Base-by-base conservation (phyloP, 2,797 vertebrate species). In the Taenioides sp. region DNA sequence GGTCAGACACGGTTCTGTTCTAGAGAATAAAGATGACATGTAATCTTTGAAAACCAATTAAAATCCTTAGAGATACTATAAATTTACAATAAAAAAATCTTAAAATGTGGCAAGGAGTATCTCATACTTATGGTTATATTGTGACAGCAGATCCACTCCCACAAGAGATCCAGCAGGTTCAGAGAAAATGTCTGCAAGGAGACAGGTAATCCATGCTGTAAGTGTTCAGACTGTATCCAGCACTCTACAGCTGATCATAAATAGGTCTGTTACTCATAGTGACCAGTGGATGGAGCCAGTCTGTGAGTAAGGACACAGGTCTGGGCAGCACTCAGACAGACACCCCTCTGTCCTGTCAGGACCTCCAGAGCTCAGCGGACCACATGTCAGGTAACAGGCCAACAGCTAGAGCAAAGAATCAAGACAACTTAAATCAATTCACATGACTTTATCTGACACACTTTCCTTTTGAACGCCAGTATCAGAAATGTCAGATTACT, bases 281-380 rank as follows among this genome's bases (percentile, higher is more conserved):
- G 70, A 47, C 37, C 76, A 74, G 92, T 14, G 77, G 66, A 43
- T 70, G 80, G 74, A 89, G 76, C 76, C 81, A 72, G 0, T 88
- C 84, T 71, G 54, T 70, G 28, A 90, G 89, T 72, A 92, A 89
- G 86, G 92, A 93, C 80, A 91, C 88, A 1, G 90, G 91, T 17
- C 71, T 94, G 37, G 88, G 89, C 43, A 90, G 89, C 58, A 82
- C 67, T 65, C 86, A 69, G 31, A 84, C 82, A 40, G 79, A 91
- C 73, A 73, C 69, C 34, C 80, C 83, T n/a, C 72, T 81, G 71
- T 84, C 85, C 73, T 65, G 59, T 79, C 76, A 81, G 57, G 57
- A 59, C 65, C 73, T 90, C 62, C 68, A 55, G 22, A 59, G 58
- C 16, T 50, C 67, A 3, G 57, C 54, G 61, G 65, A 81, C 37